These are phyloP conservation scores for Campylomormyrus tamandua DNA, from an alignment of 2,113 vertebrate genomes.

Conservation along the genomic window DNA sequence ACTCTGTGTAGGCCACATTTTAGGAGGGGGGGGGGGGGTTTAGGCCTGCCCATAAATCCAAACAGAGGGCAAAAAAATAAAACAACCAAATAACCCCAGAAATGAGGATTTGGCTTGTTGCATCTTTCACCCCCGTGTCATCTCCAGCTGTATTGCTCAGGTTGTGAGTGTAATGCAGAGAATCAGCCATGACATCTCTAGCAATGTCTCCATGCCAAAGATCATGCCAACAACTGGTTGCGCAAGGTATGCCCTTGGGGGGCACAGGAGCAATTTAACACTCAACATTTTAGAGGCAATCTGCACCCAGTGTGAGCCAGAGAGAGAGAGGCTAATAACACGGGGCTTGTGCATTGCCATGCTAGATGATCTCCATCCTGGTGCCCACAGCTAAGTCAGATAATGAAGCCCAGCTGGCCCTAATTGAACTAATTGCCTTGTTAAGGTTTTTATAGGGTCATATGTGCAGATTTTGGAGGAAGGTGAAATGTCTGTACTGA, in stretches of 20 bases:
- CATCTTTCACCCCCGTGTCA: not conserved
- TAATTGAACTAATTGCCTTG: constrained; percentile 1
- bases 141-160: not conserved
- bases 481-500: not conserved
- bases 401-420: not conserved
- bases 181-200: not conserved
- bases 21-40: not conserved
- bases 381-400: not conserved
- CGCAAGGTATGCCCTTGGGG: not conserved
- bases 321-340: not conserved
- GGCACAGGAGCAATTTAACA: not conserved
- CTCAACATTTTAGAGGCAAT: not conserved
- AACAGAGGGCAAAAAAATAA: not conserved
- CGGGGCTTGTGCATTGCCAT: not conserved
- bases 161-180: not conserved
- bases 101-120: not conserved
- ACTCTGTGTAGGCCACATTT: not conserved
- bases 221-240: not conserved
- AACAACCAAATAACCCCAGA: not conserved
- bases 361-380: not conserved
- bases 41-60: not conserved
- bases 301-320: not conserved
- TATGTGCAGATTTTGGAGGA: not conserved
- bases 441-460: constrained; percentile 3
- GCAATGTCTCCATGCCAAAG: not conserved